Percentiles rank a stretch among this genome's conserved stretches.
These are phyloP conservation scores for Cheilosia impressa DNA, from an alignment of 2,888 invertebrate species.

Conservation along the genomic window DNA sequence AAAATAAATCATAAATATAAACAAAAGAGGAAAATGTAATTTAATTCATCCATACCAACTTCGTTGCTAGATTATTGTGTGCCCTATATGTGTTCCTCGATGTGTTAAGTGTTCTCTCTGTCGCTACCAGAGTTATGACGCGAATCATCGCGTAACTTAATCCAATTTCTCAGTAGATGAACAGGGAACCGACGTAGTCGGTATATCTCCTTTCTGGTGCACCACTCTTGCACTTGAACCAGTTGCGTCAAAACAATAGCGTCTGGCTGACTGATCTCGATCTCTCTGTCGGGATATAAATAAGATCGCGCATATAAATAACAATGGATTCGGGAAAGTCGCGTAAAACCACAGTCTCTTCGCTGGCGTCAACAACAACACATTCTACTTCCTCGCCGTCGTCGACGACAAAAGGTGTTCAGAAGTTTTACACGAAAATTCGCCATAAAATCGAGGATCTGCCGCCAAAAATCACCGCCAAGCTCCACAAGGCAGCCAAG, in stretches of 20 bases:
- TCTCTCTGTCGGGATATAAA: not conserved
- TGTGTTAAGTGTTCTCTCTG: slow-evolving; percentile 50
- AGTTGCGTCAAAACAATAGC: slow-evolving; percentile 39
- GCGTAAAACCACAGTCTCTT: slow-evolving; percentile 56
- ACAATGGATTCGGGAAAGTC: slow-evolving; percentile 67
- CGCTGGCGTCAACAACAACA: slow-evolving; percentile 42
- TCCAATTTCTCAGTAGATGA: slow-evolving; percentile 67
- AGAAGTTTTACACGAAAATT: slow-evolving; percentile 82
- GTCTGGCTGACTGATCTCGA: slow-evolving; percentile 21
- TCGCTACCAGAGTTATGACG: slow-evolving; percentile 62
- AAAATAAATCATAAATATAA: slow-evolving; percentile 20
- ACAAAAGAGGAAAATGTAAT: slow-evolving; percentile 69
- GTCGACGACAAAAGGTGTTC: slow-evolving; percentile 77
- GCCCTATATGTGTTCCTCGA: slow-evolving; percentile 32
- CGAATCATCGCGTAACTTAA: slow-evolving; percentile 65
- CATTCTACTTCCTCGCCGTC: slow-evolving; percentile 21
- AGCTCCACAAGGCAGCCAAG: slow-evolving; percentile 80
- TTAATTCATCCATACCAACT: slow-evolving; percentile 67
- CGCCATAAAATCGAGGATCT: slow-evolving; percentile 83
- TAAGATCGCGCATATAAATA: slow-evolving; percentile 43
- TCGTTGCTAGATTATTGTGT: slow-evolving; percentile 21
- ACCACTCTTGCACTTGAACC: slow-evolving; percentile 62
- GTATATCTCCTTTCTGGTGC: slow-evolving; percentile 32
- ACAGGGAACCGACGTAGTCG: slow-evolving; percentile 50
- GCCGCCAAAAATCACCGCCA: slow-evolving; percentile 80